These are phyloP conservation scores for Chiridota heheva DNA, from an alignment of 35 echinoderm and acorn worm genomes.

Conservation along the genomic window DNA sequence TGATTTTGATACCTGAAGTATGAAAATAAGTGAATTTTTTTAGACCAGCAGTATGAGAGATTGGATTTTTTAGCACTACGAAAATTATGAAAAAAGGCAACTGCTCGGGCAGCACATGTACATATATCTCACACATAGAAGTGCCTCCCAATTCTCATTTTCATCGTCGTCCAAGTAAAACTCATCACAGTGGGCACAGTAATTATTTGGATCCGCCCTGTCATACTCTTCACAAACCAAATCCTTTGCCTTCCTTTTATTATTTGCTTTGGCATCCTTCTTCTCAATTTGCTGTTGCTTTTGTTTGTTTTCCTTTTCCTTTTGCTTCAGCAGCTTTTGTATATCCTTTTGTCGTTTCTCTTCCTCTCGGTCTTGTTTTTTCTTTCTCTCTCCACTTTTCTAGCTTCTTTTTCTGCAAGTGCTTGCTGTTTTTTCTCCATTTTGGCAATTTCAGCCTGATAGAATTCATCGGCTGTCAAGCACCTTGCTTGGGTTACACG, in stretches of 20 bases:
- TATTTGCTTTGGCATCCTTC: background rate
- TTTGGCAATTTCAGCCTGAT: background rate
- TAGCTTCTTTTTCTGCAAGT: background rate
- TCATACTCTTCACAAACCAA: background rate
- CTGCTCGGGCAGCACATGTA: too few relatives aligned
- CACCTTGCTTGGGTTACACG: constrained; percentile 32
- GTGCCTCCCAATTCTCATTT: too few relatives aligned
- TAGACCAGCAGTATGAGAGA: too few relatives aligned
- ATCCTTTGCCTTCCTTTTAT: constrained; percentile 8
- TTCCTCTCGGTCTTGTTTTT: constrained; percentile 14
- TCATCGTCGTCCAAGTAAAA: background rate
- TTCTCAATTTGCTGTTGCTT: background rate
- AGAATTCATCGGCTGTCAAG: constrained; percentile 38
- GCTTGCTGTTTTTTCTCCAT: background rate
- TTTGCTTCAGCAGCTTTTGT: background rate
- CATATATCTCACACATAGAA: too few relatives aligned
- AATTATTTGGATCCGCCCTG: background rate
- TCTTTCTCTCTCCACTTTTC: constrained; percentile 23
- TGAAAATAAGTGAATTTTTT: too few relatives aligned
- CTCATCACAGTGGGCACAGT: background rate
- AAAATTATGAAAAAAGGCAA: too few relatives aligned
- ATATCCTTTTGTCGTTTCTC: constrained; percentile 22
- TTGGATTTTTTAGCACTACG: too few relatives aligned
- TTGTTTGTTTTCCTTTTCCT: constrained; percentile 1
- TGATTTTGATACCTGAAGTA: too few relatives aligned